Base-by-base conservation (phyloP, 2,113 vertebrate genomes). In the Aleadryas rufinucha region DNA sequence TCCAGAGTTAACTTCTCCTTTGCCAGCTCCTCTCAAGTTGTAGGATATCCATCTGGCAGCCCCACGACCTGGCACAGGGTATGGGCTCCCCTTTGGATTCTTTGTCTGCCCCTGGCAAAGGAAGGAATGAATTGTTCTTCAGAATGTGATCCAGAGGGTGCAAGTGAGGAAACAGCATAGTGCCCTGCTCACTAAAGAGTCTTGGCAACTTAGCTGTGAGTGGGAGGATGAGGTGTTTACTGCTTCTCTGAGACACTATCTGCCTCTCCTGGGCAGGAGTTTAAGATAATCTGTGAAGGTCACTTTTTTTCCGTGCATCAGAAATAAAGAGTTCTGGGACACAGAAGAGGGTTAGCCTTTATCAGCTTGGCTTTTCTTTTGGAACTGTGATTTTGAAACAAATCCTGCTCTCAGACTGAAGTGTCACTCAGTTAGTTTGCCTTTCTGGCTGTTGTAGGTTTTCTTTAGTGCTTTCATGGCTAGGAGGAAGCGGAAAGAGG, bases 391-490 rank as follows among this genome's bases (percentile, higher is more conserved):
- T 57, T 89, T 88, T 71, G 31, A 66, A 90, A 63, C 10, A 84
- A 90, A 83, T 54, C 17, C 19, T n/a, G 1, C 15, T 53, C 54
- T 74, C 23, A n/a, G 49, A 24, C 22, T 75, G 52, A 88, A 86
- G n/a, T 17, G 24, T 59, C 33, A 53, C 16, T 72, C 65, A 31
- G 24, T 41, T 60, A 72, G 22, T 60, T 80, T 90, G 31, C 15
- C 16, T 84, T 71, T 83, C 68, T 86, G 44, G 4, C 9, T 85
- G 16, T 69, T 2, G 0, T 7, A 70, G 89, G 33, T 78, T 85
- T 95, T 93, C 57, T 84, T 95, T 74, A 35, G 41, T 91, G 64
- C 90, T 98, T 97, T 88, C 42, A 28, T 50, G 93, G 66, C 53
- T 94, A 69, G 60, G 87, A 94, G 53, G 75, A 97, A 78, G n/a